phyloP scores from a whole-genome alignment of 2,888 invertebrate species.

The Sarcophaga caerulescens region DNA sequence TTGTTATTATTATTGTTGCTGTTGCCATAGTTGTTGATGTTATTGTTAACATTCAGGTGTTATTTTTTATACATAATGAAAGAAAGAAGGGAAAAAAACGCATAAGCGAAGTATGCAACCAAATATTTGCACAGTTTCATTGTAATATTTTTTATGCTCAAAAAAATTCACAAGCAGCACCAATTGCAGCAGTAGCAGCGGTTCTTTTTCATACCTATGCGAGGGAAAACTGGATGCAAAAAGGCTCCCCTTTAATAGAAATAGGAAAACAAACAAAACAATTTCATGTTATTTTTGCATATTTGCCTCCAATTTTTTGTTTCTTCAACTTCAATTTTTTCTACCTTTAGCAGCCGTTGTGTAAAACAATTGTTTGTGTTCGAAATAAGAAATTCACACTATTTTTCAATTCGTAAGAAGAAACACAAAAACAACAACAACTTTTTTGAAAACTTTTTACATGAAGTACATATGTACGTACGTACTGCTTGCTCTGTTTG shows the following conservation, averaged over 20 bases:
- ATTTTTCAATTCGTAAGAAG: slow-evolving; percentile 19
- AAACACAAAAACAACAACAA: too few species aligned
- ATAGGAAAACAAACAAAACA: background rate
- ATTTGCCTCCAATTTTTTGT: background rate
- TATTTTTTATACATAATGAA: slow-evolving; percentile 10
- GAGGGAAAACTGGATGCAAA: background rate
- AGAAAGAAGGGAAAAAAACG: background rate
- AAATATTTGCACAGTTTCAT: slow-evolving; percentile 43
- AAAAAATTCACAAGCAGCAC: slow-evolving; percentile 37
- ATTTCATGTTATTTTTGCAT: slow-evolving; percentile 35
- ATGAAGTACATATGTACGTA: background rate
- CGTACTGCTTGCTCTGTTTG: background rate
- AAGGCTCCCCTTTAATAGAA: slow-evolving; percentile 42
- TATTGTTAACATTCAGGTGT: slow-evolving; percentile 54
- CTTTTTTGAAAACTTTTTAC: background rate
- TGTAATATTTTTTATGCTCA: slow-evolving; percentile 43
- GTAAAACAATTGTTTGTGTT: slow-evolving; percentile 44
- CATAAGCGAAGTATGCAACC: slow-evolving; percentile 28
- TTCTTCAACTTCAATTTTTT: background rate
- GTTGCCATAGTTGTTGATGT: background rate
- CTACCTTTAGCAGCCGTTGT: slow-evolving; percentile 13
- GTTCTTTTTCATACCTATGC: background rate
- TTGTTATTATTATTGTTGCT: slow-evolving; percentile 1
- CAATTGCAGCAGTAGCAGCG: background rate
- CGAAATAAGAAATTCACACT: slow-evolving; percentile 36